phyloP scores from a whole-genome alignment of 2,888 invertebrate species.

The Thymelicus sylvestris region DNA sequence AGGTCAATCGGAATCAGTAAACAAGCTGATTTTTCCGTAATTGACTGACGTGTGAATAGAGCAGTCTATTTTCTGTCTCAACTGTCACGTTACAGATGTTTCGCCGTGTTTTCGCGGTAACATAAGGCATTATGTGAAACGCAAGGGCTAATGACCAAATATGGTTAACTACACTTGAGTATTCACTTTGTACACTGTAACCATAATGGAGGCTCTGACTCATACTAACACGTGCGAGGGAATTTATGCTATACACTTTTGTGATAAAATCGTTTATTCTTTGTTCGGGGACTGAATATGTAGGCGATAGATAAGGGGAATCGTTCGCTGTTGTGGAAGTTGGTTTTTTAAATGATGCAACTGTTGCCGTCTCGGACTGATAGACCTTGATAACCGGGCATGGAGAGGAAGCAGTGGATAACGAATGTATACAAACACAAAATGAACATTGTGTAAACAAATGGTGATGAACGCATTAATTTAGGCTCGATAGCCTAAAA shows the following conservation, averaged over 20 bases:
- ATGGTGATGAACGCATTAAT: constrained; percentile 17
- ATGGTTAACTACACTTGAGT: constrained; percentile 57
- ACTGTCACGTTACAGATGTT: constrained; percentile 28
- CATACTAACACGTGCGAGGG: constrained; percentile 49
- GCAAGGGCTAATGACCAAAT: constrained; percentile 66
- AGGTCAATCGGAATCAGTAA: not conserved
- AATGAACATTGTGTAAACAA: constrained; percentile 14
- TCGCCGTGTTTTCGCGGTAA: constrained; percentile 7
- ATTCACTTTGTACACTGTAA: constrained; percentile 52
- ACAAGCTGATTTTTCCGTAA: constrained; percentile 26
- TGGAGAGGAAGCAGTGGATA: constrained; percentile 28
- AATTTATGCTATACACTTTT: constrained; percentile 52
- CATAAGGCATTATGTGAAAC: constrained; percentile 45
- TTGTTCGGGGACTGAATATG: constrained; percentile 49
- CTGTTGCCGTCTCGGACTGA: constrained; percentile 29
- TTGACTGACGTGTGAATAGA: constrained; percentile 11
- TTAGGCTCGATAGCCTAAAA: constrained; percentile 15
- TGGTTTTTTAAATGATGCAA: constrained; percentile 35
- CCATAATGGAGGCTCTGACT: constrained; percentile 64
- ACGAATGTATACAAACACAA: constrained; percentile 15
- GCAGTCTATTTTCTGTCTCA: constrained; percentile 14
- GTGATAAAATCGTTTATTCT: constrained; percentile 41
- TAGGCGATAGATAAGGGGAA: constrained; percentile 71
- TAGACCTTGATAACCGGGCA: constrained; percentile 19
- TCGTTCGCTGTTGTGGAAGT: constrained; percentile 44